Evolutionary conservation across 2,113 vertebrate genomes (phyloP), one percentile per base, ranked within the genome.

Genomic region (Talpa occidentalis): DNA sequence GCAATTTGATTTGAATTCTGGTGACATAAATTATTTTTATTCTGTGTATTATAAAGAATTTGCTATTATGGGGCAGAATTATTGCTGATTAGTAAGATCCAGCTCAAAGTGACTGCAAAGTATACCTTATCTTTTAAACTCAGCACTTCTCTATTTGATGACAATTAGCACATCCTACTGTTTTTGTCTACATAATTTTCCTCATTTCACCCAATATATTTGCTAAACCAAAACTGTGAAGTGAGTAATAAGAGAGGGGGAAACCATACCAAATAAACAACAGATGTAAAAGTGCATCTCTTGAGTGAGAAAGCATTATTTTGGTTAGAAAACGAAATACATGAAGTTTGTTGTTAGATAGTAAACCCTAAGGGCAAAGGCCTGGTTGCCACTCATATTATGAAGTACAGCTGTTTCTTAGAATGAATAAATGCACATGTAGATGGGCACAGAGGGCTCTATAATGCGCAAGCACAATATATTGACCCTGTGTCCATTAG

Each of bases 251-350:
- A 49, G 89, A 86, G 66, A 59, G 59, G 54, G 64, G 47, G 24
- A 73, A 84, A 70, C 67, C 88, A 32, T 74, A 67, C 78, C 73
- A 97, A 97, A 97, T 93, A 93, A 93, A 88, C 80, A 96, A 85
- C 97, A 97, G 96, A 97, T 94, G 92, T 32, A 52, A 8, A 54
- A 77, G 92, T n/a, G 22, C 96, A 96, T 96, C 93, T 95, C 62
- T 92, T 84, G 81, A 95, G 91, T 95, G 90, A 96, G 54, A 93
- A 93, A 93, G 32, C 35, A 79, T 93, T 92, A 96, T 95, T 97
- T 97, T 93, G 92, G 73, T 97, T 96, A 95, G 76, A 92, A 95
- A 96, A 82, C 92, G 64, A 93, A 97, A 64, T 85, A 93, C 86
- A 80, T 79, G 92, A 40, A 81, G 96, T 92, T 94, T 6, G 2